Evolutionary conservation across 1,140 invertebrate species (phyloP), one percentile per base, ranked within the genome.

Genomic region (Acarapis woodi): DNA sequence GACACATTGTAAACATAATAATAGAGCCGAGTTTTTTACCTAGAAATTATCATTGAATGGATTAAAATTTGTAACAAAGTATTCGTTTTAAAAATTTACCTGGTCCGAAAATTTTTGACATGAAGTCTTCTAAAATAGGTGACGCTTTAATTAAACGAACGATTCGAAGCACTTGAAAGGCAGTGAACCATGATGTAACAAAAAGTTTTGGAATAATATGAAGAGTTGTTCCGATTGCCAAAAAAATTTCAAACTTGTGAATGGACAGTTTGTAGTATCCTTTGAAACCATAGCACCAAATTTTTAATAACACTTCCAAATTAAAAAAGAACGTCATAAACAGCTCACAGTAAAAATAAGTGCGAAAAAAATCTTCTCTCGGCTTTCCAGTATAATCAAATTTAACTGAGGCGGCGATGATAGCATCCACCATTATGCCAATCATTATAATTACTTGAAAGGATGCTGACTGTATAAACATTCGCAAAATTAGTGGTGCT

Each of bases 101-200:
- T 0, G 93, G 90, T 2, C 90, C 88, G 58, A 99, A 99, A 46
- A 97, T 97, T 62, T 97, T 97, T 53, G 93, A 96, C 4, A 96
- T 88, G 58, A 99, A 99, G 45, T 96, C 90, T 60, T 99, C 93
- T 32, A 99, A 57, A 63, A 99, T 73, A 12, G 93, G 93, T 0
- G 87, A 96, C 0, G 90, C 88, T 62, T 99, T 99, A 16, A 99
- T 94, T 0, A 99, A 59, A 34, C 93, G 63, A 4, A 94, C 79
- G 30, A 97, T 71, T 30, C 93, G 62, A 22, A 99, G 59, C 25
- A 96, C 78, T 66, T 94, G 87, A 56, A 97, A 97, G 58, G 87
- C 96, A 1, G 87, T 94, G 44, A 97, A 71, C 32, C 56, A 51
- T 15, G 79, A 79, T n/a, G n/a, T n/a, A 49, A 93, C 65, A 58